Conservation (phyloP, 2,888 invertebrate genomes). For the Resseliella maxima region DNA sequence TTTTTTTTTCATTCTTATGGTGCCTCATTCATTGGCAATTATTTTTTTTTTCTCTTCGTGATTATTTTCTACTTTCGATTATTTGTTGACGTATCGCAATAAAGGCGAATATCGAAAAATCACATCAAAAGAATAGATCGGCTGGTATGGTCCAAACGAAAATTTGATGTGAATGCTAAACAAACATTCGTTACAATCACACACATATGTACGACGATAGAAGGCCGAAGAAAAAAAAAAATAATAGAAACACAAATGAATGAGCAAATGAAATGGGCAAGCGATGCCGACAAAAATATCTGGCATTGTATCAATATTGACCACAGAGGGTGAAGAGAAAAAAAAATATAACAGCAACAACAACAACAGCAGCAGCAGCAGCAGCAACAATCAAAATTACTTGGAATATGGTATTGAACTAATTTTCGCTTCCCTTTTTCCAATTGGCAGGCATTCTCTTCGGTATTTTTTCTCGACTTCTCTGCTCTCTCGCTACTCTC, state of each 20-base stretch:
- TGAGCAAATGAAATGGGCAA: neutral
- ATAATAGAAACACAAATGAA: neutral
- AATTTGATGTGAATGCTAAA: conserved; percentile 43
- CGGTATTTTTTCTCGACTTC: too few species aligned
- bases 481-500: too few species aligned
- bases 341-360: neutral
- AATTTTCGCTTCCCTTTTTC: conserved; percentile 44
- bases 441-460: neutral
- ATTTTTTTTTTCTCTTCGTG: neutral
- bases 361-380: neutral
- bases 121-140: neutral
- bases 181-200: neutral
- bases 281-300: neutral
- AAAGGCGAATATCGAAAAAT: neutral
- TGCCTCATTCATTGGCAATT: neutral
- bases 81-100: neutral
- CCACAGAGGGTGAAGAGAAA: neutral
- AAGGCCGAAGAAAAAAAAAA: neutral
- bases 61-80: neutral
- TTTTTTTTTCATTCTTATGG: neutral
- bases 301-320: conserved; percentile 55
- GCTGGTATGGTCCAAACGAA: neutral
- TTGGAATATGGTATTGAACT: conserved; percentile 21
- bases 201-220: neutral
- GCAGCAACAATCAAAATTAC: neutral